Conservation (phyloP, 23 tunicate genomes). For the Ciona savignyi region DNA sequence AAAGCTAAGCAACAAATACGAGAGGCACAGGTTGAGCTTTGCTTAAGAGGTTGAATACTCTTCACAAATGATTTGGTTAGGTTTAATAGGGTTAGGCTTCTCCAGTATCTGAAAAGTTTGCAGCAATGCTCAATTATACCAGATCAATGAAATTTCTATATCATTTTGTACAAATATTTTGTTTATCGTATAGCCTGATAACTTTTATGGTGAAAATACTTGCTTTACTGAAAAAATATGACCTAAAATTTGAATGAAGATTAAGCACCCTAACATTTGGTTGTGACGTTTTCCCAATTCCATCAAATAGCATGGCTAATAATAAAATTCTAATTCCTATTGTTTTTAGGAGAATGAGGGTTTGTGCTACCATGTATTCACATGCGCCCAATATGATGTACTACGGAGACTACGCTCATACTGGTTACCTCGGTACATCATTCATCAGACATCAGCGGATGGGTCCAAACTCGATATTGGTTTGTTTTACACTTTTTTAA, state of each 20-base stretch:
- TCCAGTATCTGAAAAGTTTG: neutral
- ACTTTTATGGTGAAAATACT: neutral
- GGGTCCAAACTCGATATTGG: neutral
- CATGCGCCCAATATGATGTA: slow-evolving; percentile 79
- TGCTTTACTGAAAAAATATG: too few relatives aligned
- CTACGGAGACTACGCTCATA: slow-evolving; percentile 85
- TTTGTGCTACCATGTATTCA: slow-evolving; percentile 63
- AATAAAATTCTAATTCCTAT: neutral
- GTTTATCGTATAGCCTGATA: too few relatives aligned
- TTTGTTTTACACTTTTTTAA: neutral
- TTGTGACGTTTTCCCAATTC: too few relatives aligned
- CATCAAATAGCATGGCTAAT: too few relatives aligned
- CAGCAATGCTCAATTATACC: too few relatives aligned
- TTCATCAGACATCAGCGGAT: slow-evolving; percentile 14
- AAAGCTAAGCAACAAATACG: slow-evolving; percentile 79
- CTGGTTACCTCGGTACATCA: slow-evolving; percentile 79
- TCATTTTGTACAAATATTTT: too few relatives aligned
- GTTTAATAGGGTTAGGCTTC: neutral
- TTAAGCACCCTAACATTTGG: too few relatives aligned
- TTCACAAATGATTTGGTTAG: neutral
- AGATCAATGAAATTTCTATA: too few relatives aligned
- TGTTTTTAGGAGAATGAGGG: slow-evolving; percentile 43
- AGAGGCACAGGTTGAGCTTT: slow-evolving; percentile 43
- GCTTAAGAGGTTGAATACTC: neutral
- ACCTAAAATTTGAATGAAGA: too few relatives aligned